Evolutionary conservation across 2,888 invertebrate genomes (phyloP).

Genomic region (Meta bourneti): DNA sequence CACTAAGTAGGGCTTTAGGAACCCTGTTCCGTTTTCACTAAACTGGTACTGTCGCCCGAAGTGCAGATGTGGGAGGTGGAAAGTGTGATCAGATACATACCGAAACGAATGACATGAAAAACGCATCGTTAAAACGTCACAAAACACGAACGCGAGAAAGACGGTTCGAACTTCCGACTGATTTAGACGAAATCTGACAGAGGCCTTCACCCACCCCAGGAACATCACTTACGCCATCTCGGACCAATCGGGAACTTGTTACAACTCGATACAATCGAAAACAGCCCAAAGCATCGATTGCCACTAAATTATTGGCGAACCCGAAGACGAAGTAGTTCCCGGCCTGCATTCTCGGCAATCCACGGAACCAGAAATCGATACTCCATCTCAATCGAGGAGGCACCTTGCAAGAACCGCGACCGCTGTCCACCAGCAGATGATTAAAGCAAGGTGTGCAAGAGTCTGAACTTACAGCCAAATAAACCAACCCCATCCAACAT

Average conservation of each 20-base stretch:
- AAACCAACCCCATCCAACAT: constrained; percentile 17
- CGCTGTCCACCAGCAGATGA: constrained; percentile 33
- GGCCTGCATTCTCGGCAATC: background rate
- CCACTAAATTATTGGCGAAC: constrained; percentile 21
- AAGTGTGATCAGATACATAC: no score
- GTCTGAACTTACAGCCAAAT: no score
- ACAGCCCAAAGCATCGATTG: constrained; percentile 24
- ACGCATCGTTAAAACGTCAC: no score
- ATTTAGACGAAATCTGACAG: no score
- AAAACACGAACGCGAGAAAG: no score
- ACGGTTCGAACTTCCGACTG: no score
- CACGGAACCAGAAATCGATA: constrained; percentile 46
- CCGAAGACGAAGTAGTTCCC: background rate
- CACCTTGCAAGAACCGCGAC: constrained; percentile 9
- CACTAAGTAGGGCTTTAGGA: no score
- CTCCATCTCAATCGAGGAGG: constrained; percentile 5
- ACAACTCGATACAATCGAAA: background rate
- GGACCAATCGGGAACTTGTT: constrained; percentile 11
- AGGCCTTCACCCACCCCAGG: no score
- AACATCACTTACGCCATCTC: background rate
- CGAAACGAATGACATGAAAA: no score
- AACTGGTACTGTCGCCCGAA: no score
- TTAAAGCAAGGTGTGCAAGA: constrained; percentile 11
- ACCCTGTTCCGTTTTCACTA: no score
- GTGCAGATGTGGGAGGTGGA: no score